Evolutionary conservation across 2,888 invertebrate species (phyloP).

Genomic region (Acanthoscelides obtectus): DNA sequence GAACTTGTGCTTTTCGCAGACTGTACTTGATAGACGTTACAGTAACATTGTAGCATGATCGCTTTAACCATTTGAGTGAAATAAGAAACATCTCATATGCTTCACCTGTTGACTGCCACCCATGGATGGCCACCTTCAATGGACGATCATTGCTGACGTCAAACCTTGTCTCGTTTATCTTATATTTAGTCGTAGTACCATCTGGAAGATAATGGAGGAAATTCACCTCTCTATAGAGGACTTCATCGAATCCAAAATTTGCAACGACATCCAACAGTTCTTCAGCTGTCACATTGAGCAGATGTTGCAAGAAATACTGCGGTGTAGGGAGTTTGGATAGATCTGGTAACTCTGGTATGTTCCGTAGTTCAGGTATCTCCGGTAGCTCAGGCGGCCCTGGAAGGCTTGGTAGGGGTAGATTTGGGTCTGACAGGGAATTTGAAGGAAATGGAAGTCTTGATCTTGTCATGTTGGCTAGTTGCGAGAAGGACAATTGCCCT

Average conservation of each 20-base stretch:
- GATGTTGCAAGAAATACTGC: slow-evolving; percentile 11
- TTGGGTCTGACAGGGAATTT: background rate
- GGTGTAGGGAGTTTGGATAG: slow-evolving; percentile 10
- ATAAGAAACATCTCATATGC: too few relatives aligned
- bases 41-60: too few relatives aligned
- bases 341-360: background rate
- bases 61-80: too few relatives aligned
- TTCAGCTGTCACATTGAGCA: slow-evolving; percentile 18
- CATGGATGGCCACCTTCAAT: slow-evolving; percentile 27
- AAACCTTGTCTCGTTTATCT: slow-evolving; percentile 3
- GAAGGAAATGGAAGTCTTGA: background rate
- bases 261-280: slow-evolving; percentile 17
- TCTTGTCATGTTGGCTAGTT: background rate
- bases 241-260: slow-evolving; percentile 19
- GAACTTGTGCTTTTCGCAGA: too few relatives aligned
- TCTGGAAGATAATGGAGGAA: slow-evolving; percentile 16
- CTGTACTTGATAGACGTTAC: too few relatives aligned
- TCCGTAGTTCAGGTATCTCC: too few relatives aligned
- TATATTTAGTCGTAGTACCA: slow-evolving; percentile 7
- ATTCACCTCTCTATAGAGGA: slow-evolving; percentile 12
- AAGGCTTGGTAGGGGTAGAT: background rate
- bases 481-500: background rate
- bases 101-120: slow-evolving; percentile 25
- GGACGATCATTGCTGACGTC: slow-evolving; percentile 17
- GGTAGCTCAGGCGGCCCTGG: background rate